Percentiles rank a stretch among this genome's conserved stretches.
Evolutionary conservation across 2,888 invertebrate genomes (phyloP).

Genomic region (Caenorhabditis afra): DNA sequence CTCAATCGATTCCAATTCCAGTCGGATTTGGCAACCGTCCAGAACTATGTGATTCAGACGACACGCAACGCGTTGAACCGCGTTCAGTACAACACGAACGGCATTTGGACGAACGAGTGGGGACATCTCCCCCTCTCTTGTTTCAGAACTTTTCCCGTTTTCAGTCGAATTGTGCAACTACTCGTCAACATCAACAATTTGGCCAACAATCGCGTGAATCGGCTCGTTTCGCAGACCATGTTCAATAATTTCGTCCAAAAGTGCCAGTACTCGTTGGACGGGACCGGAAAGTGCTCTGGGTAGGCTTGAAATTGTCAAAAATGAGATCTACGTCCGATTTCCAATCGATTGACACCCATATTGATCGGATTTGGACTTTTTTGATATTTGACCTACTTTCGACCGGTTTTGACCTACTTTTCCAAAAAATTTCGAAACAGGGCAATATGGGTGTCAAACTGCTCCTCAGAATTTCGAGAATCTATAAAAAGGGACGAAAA

Average conservation of each 20-base stretch:
- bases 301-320: too few species aligned
- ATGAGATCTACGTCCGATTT: too few species aligned
- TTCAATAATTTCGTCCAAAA: slow-evolving; percentile 40
- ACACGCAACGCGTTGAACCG: slow-evolving; percentile 27
- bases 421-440: background rate
- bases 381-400: too few species aligned
- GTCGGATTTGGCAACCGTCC: slow-evolving; percentile 15
- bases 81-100: slow-evolving; percentile 35
- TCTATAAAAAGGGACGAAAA: too few species aligned
- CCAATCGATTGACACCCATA: too few species aligned
- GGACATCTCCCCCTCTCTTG: slow-evolving; percentile 8
- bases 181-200: slow-evolving; percentile 43
- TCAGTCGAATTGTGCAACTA: slow-evolving; percentile 40
- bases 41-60: slow-evolving; percentile 39
- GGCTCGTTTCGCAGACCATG: slow-evolving; percentile 18
- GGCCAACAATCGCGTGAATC: slow-evolving; percentile 21
- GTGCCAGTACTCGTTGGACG: slow-evolving; percentile 36
- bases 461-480: too few species aligned
- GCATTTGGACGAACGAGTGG: slow-evolving; percentile 54
- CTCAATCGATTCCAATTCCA: slow-evolving; percentile 48
- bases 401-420: background rate
- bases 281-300: slow-evolving; percentile 56
- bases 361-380: too few species aligned
- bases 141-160: too few species aligned
- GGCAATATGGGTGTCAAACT: too few species aligned